Evolutionary conservation across 2,113 vertebrate genomes (phyloP).

Genomic region (Lepus europaeus): DNA sequence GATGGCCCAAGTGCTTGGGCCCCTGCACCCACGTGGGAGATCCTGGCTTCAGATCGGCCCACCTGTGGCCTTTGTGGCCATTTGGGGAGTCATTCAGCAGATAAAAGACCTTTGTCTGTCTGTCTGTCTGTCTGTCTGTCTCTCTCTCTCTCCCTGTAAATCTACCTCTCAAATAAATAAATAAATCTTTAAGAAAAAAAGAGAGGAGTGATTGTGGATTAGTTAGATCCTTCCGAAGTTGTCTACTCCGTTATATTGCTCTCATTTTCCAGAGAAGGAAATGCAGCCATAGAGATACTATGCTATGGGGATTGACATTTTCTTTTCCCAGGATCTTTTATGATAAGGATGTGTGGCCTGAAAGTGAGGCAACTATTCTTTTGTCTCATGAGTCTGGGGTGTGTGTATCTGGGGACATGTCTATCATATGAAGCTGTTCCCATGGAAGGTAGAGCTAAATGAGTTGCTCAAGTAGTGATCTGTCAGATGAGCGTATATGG

Average conservation of each 20-base stretch:
- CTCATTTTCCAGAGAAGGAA: constrained; percentile 25
- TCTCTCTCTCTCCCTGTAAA: no score
- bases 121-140: no score
- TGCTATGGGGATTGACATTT: not conserved
- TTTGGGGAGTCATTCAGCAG: no score
- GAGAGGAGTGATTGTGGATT: not conserved
- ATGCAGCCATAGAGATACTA: not conserved
- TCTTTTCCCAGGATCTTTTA: not conserved
- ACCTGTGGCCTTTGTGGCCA: no score
- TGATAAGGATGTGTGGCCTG: not conserved
- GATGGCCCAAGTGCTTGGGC: no score
- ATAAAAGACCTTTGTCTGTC: no score
- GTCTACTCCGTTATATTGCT: not conserved
- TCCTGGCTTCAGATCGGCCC: no score
- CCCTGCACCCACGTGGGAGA: no score
- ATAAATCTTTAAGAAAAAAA: no score
- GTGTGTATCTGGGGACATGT: not conserved
- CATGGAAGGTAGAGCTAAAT: not conserved
- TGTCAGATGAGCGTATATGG: not conserved
- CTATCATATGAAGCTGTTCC: not conserved
- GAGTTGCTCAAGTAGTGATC: constrained; percentile 33
- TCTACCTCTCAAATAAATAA: no score
- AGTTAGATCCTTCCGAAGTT: not conserved
- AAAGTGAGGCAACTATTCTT: not conserved
- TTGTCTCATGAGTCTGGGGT: not conserved